Evolutionary conservation across 2,888 invertebrate species (phyloP).

Genomic region (Drosophila nigricruria): DNA sequence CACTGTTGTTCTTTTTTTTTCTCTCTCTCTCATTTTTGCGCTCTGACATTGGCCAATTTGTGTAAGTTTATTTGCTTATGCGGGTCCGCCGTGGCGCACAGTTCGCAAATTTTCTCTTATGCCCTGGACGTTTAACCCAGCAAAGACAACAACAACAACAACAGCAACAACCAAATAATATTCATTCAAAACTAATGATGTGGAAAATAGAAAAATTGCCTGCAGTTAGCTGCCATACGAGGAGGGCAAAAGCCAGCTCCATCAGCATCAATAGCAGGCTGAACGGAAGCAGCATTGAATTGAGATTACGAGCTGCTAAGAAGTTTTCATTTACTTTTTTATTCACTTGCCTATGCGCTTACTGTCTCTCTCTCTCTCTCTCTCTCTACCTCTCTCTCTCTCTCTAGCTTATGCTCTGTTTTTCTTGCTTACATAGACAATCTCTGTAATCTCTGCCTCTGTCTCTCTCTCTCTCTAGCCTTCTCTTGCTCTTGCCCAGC

Average conservation of each 20-base stretch:
- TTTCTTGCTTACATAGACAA: no score
- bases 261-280: background rate
- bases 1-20: slow-evolving; percentile 30
- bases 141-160: slow-evolving; percentile 17
- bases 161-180: slow-evolving; percentile 49
- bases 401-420: no score
- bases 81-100: slow-evolving; percentile 13
- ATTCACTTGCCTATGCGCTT: background rate
- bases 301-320: slow-evolving; percentile 31
- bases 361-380: background rate
- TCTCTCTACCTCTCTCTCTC: background rate
- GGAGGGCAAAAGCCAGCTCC: background rate
- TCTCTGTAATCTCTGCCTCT: background rate
- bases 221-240: slow-evolving; percentile 56
- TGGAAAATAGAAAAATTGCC: slow-evolving; percentile 78
- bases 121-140: slow-evolving; percentile 62
- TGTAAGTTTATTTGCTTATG: slow-evolving; percentile 77
- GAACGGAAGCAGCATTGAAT: background rate
- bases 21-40: no score
- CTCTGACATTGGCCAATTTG: slow-evolving; percentile 64
- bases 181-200: slow-evolving; percentile 81
- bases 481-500: background rate
- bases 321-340: slow-evolving; percentile 22
- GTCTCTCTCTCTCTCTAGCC: background rate
- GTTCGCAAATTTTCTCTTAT: slow-evolving; percentile 44